Evolutionary conservation across 2,797 vertebrate species (phyloP), one percentile per base, ranked within the genome.

Genomic region (Rhinatrema bivittatum): DNA sequence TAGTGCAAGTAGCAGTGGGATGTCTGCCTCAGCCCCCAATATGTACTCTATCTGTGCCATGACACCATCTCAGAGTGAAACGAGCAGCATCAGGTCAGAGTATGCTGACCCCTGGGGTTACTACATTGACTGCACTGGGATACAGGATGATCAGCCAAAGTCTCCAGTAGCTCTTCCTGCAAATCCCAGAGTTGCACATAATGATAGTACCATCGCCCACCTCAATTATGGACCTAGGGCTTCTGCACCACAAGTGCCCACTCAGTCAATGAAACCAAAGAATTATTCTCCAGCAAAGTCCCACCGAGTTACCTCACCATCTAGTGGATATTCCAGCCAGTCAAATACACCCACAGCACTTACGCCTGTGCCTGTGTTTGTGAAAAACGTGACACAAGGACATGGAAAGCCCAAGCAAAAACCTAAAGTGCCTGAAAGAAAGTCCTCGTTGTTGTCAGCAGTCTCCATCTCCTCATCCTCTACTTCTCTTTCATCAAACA

Each of bases 281-380:
- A 72, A 57, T 41, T 49, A 79, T 4, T 97, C 94, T 1, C 93
- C 94, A 0, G 96, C 99, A 66, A 86, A 94, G 64, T 75, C 89
- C 10, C 92, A 92, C 56, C 78, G 93, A 41, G 85, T 98, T 47
- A 97, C 95, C 6, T 98, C 96, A 0, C 96, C 96, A 0, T 98
- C 95, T 1, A 98, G 95, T 15, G 96, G 95, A 21, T 98, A 97
- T 72, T 97, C 96, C 42, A 99, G 96, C 72, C 96, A 98, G 65
- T 99, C 94, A 20, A 96, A 98, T 59, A 98, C 96, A 3, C 96
- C 96, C 36, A 98, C 94, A 3, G 89, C 93, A 0, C 85, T 95
- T 48, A 98, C 93, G 31, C 96, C 95, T 0, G 92, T 96, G 67
- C 93, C 95, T 39, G 86, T 89, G 1, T 66, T 88, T 12, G 38